Conservation (phyloP, 1,140 invertebrate species). For the Chironomus tepperi region DNA sequence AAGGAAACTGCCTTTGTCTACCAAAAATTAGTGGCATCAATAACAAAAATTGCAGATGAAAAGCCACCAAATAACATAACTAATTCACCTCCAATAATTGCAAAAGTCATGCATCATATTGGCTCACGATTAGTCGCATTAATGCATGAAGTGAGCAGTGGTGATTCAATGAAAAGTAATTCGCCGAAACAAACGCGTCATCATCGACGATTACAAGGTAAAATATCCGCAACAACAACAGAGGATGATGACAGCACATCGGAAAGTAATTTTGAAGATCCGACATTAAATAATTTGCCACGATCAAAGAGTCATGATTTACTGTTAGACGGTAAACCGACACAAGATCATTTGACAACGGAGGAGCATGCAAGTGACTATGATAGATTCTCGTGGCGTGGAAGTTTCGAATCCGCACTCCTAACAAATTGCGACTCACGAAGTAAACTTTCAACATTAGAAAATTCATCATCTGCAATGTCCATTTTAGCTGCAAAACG, state of each 20-base stretch:
- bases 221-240: slow-evolving; percentile 61
- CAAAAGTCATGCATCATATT: slow-evolving; percentile 88
- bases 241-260: slow-evolving; percentile 68
- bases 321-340: slow-evolving; percentile 47
- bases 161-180: slow-evolving; percentile 45
- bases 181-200: slow-evolving; percentile 43
- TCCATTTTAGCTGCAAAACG: slow-evolving; percentile 61
- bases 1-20: slow-evolving; percentile 73
- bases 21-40: slow-evolving; percentile 69
- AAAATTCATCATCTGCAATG: slow-evolving; percentile 52
- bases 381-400: slow-evolving; percentile 80
- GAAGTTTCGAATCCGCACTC: slow-evolving; percentile 79
- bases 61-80: slow-evolving; percentile 43
- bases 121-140: slow-evolving; percentile 77
- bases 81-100: slow-evolving; percentile 78
- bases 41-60: slow-evolving; percentile 58
- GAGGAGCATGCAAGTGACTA: slow-evolving; percentile 74
- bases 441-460: slow-evolving; percentile 61
- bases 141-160: slow-evolving; percentile 85
- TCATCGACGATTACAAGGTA: slow-evolving; percentile 47
- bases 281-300: slow-evolving; percentile 40
- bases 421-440: slow-evolving; percentile 71
- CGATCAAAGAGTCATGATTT: slow-evolving; percentile 71
- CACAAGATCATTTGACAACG: slow-evolving; percentile 42
- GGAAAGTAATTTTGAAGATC: slow-evolving; percentile 41